These are phyloP conservation scores for Pteronura brasiliensis DNA, from an alignment of 2,113 vertebrate genomes.

Conservation along the genomic window DNA sequence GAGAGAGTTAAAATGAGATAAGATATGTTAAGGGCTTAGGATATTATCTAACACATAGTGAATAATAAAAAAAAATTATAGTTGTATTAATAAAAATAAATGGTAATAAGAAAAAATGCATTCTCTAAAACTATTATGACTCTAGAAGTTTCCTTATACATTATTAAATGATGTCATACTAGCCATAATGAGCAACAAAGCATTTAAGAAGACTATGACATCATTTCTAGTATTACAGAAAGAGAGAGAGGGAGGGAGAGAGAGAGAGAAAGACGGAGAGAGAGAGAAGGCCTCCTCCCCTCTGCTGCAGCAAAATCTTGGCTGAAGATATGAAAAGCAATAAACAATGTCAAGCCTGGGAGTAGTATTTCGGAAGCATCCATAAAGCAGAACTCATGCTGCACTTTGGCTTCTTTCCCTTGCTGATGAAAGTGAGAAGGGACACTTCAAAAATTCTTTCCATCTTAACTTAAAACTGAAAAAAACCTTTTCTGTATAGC, in stretches of 20 bases:
- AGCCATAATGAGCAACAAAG: background rate
- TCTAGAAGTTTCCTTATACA: slow-evolving; percentile 35
- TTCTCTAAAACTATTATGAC: background rate
- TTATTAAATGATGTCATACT: slow-evolving; percentile 30
- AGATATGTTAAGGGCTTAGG: background rate
- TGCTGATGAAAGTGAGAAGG: slow-evolving; percentile 65
- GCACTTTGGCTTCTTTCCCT: slow-evolving; percentile 75
- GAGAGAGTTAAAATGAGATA: background rate
- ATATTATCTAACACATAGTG: background rate
- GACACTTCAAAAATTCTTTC: slow-evolving; percentile 57
- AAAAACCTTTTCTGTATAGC: slow-evolving; percentile 7
- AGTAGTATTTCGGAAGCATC: slow-evolving; percentile 71
- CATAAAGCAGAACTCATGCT: slow-evolving; percentile 76
- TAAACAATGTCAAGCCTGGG: slow-evolving; percentile 66
- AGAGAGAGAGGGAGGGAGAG: background rate
- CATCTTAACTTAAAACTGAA: slow-evolving; percentile 35
- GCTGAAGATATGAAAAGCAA: slow-evolving; percentile 62
- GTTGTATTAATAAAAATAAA: slow-evolving; percentile 30
- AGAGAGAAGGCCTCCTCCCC: slow-evolving; percentile 20
- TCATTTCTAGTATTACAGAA: background rate
- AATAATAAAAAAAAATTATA: background rate
- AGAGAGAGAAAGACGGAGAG: background rate
- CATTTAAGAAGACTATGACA: slow-evolving; percentile 33
- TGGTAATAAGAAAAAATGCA: background rate
- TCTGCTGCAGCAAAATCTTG: slow-evolving; percentile 75